Evolutionary conservation across 2,797 vertebrate species (phyloP).

Genomic region (Pipistrellus pipistrellus): DNA sequence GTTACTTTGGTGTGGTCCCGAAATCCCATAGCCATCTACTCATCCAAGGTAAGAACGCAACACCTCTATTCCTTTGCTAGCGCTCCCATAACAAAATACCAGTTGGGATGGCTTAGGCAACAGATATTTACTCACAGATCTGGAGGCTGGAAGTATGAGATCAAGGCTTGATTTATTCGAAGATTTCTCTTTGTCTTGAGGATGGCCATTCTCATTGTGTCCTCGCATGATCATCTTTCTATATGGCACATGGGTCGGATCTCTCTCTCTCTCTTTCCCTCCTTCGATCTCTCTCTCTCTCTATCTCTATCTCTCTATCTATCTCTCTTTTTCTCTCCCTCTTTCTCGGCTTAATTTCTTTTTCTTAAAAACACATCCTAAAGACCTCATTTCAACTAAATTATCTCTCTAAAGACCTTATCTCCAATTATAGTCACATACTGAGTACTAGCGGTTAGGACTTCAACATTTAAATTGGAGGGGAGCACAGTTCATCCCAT

Average conservation of each 20-base stretch:
- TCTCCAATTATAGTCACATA: background rate
- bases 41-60: slow-evolving; percentile 91
- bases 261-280: background rate
- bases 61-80: background rate
- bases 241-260: background rate
- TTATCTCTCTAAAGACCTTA: background rate
- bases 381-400: slow-evolving; percentile 10
- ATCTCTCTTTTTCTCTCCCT: too few relatives aligned
- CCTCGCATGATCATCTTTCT: background rate
- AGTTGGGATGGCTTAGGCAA: background rate
- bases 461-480: background rate
- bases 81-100: background rate
- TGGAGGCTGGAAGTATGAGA: background rate
- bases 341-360: too few relatives aligned
- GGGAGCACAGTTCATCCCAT: background rate
- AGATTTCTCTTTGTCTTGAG: background rate
- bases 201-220: background rate
- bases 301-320: too few relatives aligned
- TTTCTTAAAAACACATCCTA: too few relatives aligned
- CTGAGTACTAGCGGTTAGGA: background rate
- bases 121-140: background rate
- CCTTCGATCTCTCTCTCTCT: too few relatives aligned
- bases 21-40: slow-evolving; percentile 94
- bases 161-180: slow-evolving; percentile 14
- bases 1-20: slow-evolving; percentile 89